Conservation (phyloP, 1,140 invertebrate genomes). For the Cepaea nemoralis region DNA sequence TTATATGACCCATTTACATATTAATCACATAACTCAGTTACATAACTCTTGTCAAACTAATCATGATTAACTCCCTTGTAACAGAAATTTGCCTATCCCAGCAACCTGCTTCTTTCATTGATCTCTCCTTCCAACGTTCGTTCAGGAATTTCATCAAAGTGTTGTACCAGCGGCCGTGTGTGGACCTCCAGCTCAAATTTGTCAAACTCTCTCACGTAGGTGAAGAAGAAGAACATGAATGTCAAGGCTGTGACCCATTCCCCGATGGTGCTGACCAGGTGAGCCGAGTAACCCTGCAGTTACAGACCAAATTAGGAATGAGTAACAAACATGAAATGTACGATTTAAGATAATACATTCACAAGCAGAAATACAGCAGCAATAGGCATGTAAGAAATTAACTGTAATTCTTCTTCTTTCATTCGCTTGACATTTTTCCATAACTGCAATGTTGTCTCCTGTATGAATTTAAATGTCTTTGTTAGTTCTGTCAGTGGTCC, state of each 20-base stretch:
- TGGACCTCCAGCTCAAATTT: slow-evolving; percentile 68
- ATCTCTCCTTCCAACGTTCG: not conserved
- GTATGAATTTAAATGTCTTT: too few relatives aligned
- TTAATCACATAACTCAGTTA: too few relatives aligned
- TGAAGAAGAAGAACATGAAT: slow-evolving; percentile 72
- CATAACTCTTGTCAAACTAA: not conserved
- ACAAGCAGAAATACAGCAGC: too few relatives aligned
- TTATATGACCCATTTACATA: too few relatives aligned
- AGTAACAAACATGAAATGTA: too few relatives aligned
- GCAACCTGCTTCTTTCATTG: slow-evolving; percentile 47
- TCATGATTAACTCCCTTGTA: not conserved
- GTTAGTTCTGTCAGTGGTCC: too few relatives aligned
- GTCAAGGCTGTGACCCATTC: slow-evolving; percentile 72
- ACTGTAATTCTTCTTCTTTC: too few relatives aligned
- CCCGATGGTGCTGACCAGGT: slow-evolving; percentile 70
- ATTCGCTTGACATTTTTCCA: too few relatives aligned
- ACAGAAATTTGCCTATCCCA: not conserved
- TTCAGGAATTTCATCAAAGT: slow-evolving; percentile 68
- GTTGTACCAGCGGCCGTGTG: slow-evolving; percentile 64
- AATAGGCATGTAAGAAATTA: too few relatives aligned
- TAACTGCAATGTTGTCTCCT: too few relatives aligned
- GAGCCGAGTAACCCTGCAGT: slow-evolving; percentile 72
- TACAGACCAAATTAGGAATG: too few relatives aligned
- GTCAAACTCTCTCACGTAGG: slow-evolving; percentile 72
- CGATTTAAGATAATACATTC: too few relatives aligned